Evolutionary conservation across 2,888 invertebrate species (phyloP).

Genomic region (Callosobruchus maculatus): DNA sequence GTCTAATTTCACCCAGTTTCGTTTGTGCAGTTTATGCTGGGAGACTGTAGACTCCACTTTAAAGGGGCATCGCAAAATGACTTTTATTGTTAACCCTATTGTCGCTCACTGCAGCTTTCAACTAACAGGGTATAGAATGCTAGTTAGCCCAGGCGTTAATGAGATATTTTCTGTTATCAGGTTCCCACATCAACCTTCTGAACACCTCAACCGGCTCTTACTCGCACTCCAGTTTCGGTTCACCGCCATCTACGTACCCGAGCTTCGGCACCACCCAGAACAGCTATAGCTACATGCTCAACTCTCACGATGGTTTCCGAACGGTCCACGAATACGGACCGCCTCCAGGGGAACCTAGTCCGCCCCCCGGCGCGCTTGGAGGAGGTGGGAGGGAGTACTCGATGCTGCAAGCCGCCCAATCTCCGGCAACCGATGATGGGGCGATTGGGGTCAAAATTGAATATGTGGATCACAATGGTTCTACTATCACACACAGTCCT

Average conservation of each 20-base stretch:
- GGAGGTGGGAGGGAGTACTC: constrained; percentile 60
- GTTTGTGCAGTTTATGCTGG: too few species aligned
- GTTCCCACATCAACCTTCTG: constrained; percentile 69
- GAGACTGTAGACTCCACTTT: too few species aligned
- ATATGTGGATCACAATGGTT: constrained; percentile 45
- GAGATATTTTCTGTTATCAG: not conserved
- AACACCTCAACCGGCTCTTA: constrained; percentile 65
- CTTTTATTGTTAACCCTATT: too few species aligned
- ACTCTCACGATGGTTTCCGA: constrained; percentile 69
- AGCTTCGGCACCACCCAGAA: constrained; percentile 60
- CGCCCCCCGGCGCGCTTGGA: constrained; percentile 43
- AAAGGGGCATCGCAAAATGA: too few species aligned
- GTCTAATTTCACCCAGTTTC: too few species aligned
- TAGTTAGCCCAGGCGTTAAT: not conserved
- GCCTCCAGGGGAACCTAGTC: constrained; percentile 56
- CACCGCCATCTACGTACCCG: constrained; percentile 58
- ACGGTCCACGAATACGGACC: constrained; percentile 60
- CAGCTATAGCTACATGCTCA: constrained; percentile 61
- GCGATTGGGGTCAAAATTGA: constrained; percentile 48
- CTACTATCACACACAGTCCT: constrained; percentile 44
- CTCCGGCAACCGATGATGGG: constrained; percentile 51
- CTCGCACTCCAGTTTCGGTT: constrained; percentile 60
- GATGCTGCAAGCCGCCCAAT: constrained; percentile 61
- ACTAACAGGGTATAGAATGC: too few species aligned
- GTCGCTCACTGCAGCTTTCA: too few species aligned